Evolutionary conservation across 2,113 vertebrate species (phyloP).

Genomic region (Setophaga kirtlandii): DNA sequence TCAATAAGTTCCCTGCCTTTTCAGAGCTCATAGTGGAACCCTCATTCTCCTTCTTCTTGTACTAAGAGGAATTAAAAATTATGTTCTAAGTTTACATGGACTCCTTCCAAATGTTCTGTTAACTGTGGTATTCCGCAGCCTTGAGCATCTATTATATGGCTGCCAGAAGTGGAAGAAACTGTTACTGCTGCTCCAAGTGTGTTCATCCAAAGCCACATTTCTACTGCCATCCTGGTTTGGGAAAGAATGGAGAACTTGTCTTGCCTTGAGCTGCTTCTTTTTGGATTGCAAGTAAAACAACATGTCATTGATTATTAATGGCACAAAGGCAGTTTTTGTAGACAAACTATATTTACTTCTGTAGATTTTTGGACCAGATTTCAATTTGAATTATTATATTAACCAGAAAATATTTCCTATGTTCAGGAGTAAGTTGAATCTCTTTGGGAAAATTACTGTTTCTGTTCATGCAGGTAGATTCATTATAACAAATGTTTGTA

Average conservation of each 20-base stretch:
- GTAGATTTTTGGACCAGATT: background rate
- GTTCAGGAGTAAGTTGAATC: background rate
- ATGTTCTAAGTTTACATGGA: background rate
- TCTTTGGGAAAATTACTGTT: background rate
- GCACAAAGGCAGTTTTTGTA: background rate
- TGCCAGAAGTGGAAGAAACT: background rate
- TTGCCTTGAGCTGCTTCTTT: background rate
- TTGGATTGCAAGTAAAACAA: background rate
- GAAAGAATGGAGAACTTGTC: background rate
- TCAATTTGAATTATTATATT: background rate
- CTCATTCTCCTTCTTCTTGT: background rate
- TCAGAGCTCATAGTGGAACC: background rate
- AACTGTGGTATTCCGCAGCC: background rate
- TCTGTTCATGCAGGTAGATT: background rate
- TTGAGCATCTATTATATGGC: background rate
- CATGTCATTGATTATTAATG: background rate
- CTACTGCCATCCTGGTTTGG: background rate
- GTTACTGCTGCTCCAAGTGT: background rate
- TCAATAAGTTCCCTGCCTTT: background rate
- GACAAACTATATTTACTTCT: background rate
- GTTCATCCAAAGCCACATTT: background rate
- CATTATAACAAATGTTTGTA: background rate
- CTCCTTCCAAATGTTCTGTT: background rate
- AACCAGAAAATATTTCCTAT: background rate
- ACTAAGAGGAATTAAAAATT: background rate